Evolutionary conservation across 2,888 invertebrate species (phyloP), one percentile per base, ranked within the genome.

Genomic region (Pristionchus arcanus): DNA sequence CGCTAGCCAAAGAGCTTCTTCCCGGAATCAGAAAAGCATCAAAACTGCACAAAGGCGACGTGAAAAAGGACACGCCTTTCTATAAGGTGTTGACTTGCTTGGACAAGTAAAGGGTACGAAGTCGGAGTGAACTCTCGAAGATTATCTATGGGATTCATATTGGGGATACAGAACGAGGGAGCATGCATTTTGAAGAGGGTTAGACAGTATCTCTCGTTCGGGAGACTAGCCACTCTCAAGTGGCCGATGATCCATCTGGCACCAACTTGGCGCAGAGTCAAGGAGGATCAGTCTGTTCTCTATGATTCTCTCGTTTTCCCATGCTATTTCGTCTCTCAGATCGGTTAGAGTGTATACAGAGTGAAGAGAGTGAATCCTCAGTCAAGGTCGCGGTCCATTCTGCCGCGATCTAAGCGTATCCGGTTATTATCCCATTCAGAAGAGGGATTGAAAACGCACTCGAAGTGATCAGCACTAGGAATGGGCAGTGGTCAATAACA

Each of bases 351-450:
- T 25, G 28, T 68, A 28, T 1, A 28, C 5, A n/a, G 28, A n/a
- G n/a, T 0, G 68, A 28, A 49, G 42, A 49, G 42, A 3, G 25
- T 25, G 2, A 4, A n/a, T 28, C n/a, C n/a, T 0, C 28, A 77
- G 42, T 53, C 81, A 81, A 81, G 81, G 81, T n/a, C 81, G 42
- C 42, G 13, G 21, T 3, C 53, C 49, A n/a, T 53, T 28, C 49
- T 63, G n/a, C 28, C n/a, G 28, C 42, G 9, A 53, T 28, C 81
- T 77, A 77, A 42, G 81, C 81, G 28, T n/a, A 81, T 81, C 81
- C 81, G 81, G 81, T 49, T 81, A 81, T 81, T 81, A 81, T 49
- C 49, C 81, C 81, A 81, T 49, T 81, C 13, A 81, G 42, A 25
- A 25, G 21, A 15, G 71, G 74, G 31, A 15, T 28, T 16, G 68